Evolutionary conservation across 2,113 vertebrate genomes (phyloP), one percentile per base, ranked within the genome.

Genomic region (Heteronetta atricapilla): DNA sequence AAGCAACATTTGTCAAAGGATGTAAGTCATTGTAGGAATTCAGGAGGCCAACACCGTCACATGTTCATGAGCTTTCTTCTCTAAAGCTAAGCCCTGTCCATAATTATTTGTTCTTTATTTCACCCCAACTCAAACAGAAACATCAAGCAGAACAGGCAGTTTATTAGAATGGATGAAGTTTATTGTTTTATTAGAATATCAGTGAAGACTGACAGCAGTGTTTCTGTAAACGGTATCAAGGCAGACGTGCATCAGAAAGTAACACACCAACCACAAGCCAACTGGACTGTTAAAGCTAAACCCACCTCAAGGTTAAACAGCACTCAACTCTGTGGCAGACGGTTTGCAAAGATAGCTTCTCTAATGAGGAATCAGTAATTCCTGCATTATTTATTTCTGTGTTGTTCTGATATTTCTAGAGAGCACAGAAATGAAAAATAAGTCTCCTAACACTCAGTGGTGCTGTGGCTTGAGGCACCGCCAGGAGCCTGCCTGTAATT

Each of bases 311-410:
- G 23, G 18, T 58, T 79, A 74, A 89, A 56, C 23, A 72, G 29
- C 6, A 38, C 60, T 94, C 13, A 62, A 33, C 33, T 64, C 76
- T 72, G 33, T 17, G 31, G 26, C 77, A 83, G 44, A 18, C 52
- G 56, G 16, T 40, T 90, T 60, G 52, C 31, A 64, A 63, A 83
- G n/a, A 55, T 8, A 40, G 40, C 29, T 10, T 81, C 48, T 64
- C 48, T 74, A 82, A 88, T 29, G 46, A 91, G 33, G 28, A 59
- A 77, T 60, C 79, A 86, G 56, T 36, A 68, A 64, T 48, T 90
- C 60, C 60, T 91, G 68, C 59, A 83, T 88, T 89, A 88, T 83
- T 91, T 74, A 91, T 90, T 91, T 40, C 75, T 48, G 12, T 33
- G 75, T 74, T 75, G 46, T 81, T 81, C 36, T 86, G 64, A 4